Evolutionary conservation across 2,113 vertebrate species (phyloP).

Genomic region (Pelecanus crispus): DNA sequence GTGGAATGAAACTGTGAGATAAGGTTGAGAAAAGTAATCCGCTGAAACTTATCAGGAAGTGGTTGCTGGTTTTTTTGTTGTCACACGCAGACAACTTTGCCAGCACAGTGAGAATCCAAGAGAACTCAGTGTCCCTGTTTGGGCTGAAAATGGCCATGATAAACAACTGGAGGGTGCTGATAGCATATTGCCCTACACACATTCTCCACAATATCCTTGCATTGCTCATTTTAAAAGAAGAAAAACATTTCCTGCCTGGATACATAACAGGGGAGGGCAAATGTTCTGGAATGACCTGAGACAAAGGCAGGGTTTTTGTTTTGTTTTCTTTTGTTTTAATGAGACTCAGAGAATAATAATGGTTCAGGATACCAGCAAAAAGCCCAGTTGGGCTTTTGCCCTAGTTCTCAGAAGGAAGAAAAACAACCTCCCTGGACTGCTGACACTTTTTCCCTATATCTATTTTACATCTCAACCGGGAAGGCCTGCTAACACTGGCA

Average conservation of each 20-base stretch:
- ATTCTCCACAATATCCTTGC: constrained; percentile 54
- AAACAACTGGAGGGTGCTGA: constrained; percentile 72
- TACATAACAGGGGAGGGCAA: constrained; percentile 56
- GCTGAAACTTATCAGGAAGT: constrained; percentile 36
- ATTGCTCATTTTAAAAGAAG: constrained; percentile 58
- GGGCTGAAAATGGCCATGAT: constrained; percentile 38
- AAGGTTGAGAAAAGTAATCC: constrained; percentile 27
- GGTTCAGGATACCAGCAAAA: constrained; percentile 39
- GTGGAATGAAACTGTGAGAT: constrained; percentile 45
- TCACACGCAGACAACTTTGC: constrained; percentile 22
- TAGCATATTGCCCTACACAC: constrained; percentile 15
- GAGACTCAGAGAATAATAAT: constrained; percentile 1
- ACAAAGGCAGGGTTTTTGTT: constrained; percentile 10
- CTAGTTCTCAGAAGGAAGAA: constrained; percentile 12
- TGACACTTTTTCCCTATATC: background rate
- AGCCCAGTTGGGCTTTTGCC: constrained; percentile 10
- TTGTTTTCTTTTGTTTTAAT: constrained; percentile 50
- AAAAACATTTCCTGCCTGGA: constrained; percentile 77
- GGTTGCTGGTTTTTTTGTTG: background rate
- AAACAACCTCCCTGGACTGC: background rate
- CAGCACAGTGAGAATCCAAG: constrained; percentile 7
- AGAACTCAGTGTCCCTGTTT: constrained; percentile 38
- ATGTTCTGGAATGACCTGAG: constrained; percentile 65
- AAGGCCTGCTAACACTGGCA: background rate
- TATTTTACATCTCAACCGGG: background rate